These are phyloP conservation scores for Leptinotarsa juncta DNA, from an alignment of 2,888 invertebrate species.

Conservation along the genomic window DNA sequence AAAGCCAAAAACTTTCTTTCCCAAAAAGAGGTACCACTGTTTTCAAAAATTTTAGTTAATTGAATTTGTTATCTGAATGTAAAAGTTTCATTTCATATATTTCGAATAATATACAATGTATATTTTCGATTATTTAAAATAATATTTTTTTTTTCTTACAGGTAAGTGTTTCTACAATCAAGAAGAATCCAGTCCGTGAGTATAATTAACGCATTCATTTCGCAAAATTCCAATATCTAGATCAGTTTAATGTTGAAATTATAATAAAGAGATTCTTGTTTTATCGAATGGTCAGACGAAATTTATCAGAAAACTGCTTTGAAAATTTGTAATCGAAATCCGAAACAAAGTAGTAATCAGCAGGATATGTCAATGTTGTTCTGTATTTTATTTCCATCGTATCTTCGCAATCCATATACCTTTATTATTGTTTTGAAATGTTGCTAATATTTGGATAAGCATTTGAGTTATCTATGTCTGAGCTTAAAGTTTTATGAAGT, in stretches of 20 bases:
- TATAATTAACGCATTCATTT: background rate
- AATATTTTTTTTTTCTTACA: background rate
- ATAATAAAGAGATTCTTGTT: too few relatives aligned
- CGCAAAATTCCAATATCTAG: too few relatives aligned
- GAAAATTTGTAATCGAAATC: too few relatives aligned
- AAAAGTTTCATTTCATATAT: background rate
- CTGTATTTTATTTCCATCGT: background rate
- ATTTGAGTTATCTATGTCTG: background rate
- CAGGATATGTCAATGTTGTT: too few relatives aligned
- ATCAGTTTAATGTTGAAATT: too few relatives aligned
- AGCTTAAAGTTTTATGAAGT: slow-evolving; percentile 10
- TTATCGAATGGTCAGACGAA: too few relatives aligned
- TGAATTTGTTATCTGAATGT: too few relatives aligned
- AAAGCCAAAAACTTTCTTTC: too few relatives aligned
- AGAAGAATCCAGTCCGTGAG: background rate
- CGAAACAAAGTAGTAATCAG: too few relatives aligned
- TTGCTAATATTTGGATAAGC: background rate
- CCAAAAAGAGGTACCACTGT: too few relatives aligned
- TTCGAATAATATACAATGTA: background rate
- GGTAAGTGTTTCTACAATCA: slow-evolving; percentile 10
- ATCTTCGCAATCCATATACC: background rate
- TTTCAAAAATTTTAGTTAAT: too few relatives aligned
- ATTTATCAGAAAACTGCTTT: too few relatives aligned
- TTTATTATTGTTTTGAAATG: slow-evolving; percentile 2
- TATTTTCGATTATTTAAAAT: background rate